Evolutionary conservation across 2,113 vertebrate species (phyloP).

Genomic region (Eubucco bourcierii): DNA sequence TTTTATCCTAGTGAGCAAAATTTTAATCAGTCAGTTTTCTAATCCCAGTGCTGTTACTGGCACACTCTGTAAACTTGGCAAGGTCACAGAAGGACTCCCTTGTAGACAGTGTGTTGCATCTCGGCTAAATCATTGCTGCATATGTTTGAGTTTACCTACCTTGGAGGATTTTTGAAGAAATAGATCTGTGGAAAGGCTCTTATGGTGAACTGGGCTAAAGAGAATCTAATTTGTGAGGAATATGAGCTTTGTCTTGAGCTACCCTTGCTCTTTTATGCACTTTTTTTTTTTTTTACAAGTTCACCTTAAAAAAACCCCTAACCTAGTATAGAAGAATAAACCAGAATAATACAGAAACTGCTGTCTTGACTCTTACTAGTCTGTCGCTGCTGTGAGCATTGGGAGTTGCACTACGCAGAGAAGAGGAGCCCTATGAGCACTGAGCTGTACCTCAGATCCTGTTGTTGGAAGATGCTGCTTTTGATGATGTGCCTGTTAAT

Average conservation of each 20-base stretch:
- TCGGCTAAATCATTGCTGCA: slow-evolving; percentile 12
- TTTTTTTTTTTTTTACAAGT: not conserved
- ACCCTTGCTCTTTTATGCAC: not conserved
- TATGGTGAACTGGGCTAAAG: not conserved
- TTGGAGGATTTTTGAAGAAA: slow-evolving; percentile 3
- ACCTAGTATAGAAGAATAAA: not conserved
- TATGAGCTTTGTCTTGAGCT: not conserved
- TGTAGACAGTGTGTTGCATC: slow-evolving; percentile 13
- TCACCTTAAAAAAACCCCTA: not conserved
- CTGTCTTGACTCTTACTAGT: not conserved
- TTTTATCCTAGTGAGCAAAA: slow-evolving; percentile 74
- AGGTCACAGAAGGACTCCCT: slow-evolving; percentile 59
- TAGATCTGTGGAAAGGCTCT: not conserved
- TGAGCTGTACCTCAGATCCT: not conserved
- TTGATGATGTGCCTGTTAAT: not conserved
- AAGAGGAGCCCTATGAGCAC: not conserved
- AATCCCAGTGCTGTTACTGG: slow-evolving; percentile 60
- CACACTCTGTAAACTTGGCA: slow-evolving; percentile 64
- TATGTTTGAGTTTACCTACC: slow-evolving; percentile 16
- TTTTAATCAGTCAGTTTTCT: slow-evolving; percentile 71
- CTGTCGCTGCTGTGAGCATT: not conserved
- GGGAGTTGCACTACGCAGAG: not conserved
- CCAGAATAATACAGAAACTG: rapidly evolving
- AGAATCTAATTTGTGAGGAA: not conserved
- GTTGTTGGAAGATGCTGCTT: not conserved